phyloP scores from a whole-genome alignment of 2,113 vertebrate genomes.

The Pteronura brasiliensis region DNA sequence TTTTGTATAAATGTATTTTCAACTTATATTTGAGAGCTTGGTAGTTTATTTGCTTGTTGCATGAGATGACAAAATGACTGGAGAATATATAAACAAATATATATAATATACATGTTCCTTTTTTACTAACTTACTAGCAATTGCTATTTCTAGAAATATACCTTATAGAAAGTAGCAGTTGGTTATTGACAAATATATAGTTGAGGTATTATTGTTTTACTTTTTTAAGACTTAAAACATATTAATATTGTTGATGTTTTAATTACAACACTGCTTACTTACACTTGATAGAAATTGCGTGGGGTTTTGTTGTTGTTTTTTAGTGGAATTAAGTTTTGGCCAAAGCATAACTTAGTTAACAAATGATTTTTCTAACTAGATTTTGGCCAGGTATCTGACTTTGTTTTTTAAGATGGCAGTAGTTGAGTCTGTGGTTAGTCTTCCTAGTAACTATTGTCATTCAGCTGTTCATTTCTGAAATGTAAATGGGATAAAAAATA shows the following conservation, averaged over 20 bases:
- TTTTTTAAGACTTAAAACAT: slow-evolving; percentile 15
- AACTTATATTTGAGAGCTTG: slow-evolving; percentile 1
- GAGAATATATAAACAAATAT: slow-evolving; percentile 22
- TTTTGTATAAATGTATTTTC: not conserved
- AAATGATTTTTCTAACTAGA: slow-evolving; percentile 24
- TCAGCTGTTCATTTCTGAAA: slow-evolving; percentile 60
- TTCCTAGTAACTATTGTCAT: slow-evolving; percentile 41
- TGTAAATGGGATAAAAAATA: slow-evolving; percentile 27
- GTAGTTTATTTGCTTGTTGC: not conserved
- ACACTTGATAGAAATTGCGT: not conserved
- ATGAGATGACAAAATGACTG: not conserved
- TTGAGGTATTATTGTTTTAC: slow-evolving; percentile 25
- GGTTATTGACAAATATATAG: not conserved
- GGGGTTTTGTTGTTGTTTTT: not conserved
- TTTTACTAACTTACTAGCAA: slow-evolving; percentile 10
- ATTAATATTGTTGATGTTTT: slow-evolving; percentile 14
- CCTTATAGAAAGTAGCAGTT: not conserved
- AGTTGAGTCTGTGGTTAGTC: slow-evolving; percentile 6
- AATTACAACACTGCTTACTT: not conserved
- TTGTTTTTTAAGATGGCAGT: not conserved
- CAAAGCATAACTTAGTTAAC: slow-evolving; percentile 20
- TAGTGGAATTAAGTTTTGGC: not conserved
- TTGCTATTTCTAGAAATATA: not conserved
- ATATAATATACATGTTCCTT: not conserved
- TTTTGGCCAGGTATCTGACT: not conserved